These are phyloP conservation scores for Pseudolycoriella hygida DNA, from an alignment of 2,888 invertebrate species.

Conservation along the genomic window DNA sequence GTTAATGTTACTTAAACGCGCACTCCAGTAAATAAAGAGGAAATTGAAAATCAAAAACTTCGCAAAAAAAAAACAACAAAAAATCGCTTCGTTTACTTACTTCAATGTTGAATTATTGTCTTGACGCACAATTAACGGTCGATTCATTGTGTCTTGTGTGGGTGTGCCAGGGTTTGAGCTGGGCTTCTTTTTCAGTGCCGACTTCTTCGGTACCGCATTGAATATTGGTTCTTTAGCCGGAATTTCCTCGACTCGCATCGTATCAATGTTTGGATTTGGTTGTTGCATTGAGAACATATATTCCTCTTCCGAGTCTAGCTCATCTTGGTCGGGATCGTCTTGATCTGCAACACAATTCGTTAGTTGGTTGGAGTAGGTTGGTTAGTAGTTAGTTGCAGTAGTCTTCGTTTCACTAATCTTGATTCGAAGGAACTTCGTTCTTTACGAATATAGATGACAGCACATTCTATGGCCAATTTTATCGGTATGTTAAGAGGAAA, in stretches of 20 bases:
- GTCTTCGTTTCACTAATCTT: too few species aligned
- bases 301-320: conserved; percentile 46
- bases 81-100: conserved; percentile 35
- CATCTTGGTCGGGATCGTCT: conserved; percentile 39
- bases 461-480: too few species aligned
- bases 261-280: conserved; percentile 55
- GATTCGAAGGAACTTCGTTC: too few species aligned
- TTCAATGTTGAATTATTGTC: conserved; percentile 66
- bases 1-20: too few species aligned
- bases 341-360: conserved; percentile 18
- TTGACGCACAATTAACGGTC: conserved; percentile 49
- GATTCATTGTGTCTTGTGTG: conserved; percentile 42
- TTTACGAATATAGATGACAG: too few species aligned
- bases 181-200: conserved; percentile 70
- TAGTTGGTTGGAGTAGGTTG: too few species aligned
- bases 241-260: conserved; percentile 74
- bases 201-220: conserved; percentile 81
- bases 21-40: too few species aligned
- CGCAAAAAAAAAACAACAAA: conserved; percentile 8
- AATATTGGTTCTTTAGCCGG: conserved; percentile 85
- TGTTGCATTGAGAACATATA: conserved; percentile 38
- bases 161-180: conserved; percentile 54
- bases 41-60: too few species aligned
- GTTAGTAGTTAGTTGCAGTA: too few species aligned
- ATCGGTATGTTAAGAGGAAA: too few species aligned